These are phyloP conservation scores for Cyclophora punctaria DNA, from an alignment of 2,888 invertebrate species.

Conservation along the genomic window DNA sequence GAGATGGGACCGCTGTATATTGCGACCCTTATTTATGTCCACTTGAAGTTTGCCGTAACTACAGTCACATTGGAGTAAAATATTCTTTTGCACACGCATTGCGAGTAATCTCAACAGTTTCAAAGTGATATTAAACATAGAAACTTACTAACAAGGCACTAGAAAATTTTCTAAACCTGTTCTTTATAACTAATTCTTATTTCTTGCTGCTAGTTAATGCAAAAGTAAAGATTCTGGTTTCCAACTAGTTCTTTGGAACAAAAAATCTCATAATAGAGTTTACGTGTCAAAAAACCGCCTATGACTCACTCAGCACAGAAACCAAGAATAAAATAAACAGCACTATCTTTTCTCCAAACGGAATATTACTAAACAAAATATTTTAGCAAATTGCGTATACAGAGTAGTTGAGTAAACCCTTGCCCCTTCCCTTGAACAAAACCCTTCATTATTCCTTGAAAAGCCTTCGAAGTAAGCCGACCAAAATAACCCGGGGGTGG, in stretches of 20 bases:
- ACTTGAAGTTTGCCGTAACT: constrained; percentile 66
- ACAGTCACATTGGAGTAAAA: constrained; percentile 43
- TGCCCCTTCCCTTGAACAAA: constrained; percentile 31
- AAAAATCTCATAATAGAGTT: too few relatives aligned
- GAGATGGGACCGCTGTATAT: constrained; percentile 66
- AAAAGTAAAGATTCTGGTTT: too few relatives aligned
- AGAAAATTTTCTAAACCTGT: too few relatives aligned
- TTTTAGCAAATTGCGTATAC: constrained; percentile 18
- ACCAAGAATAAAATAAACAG: too few relatives aligned
- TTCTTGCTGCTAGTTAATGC: too few relatives aligned
- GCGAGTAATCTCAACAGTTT: too few relatives aligned
- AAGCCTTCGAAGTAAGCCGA: constrained; percentile 24
- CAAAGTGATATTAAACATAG: too few relatives aligned
- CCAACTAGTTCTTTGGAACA: too few relatives aligned
- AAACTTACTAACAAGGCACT: too few relatives aligned
- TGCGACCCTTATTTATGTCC: constrained; percentile 72
- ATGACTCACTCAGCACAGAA: too few relatives aligned
- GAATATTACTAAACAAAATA: constrained; percentile 22
- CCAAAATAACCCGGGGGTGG: constrained; percentile 30
- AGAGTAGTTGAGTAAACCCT: constrained; percentile 21
- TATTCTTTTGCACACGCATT: constrained; percentile 45
- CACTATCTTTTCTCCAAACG: constrained; percentile 2
- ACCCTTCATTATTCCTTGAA: constrained; percentile 18
- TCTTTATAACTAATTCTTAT: too few relatives aligned
- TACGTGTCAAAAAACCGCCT: too few relatives aligned